Evolutionary conservation across 2,888 invertebrate genomes (phyloP), one percentile per base, ranked within the genome.

Genomic region (Atrina japonica): DNA sequence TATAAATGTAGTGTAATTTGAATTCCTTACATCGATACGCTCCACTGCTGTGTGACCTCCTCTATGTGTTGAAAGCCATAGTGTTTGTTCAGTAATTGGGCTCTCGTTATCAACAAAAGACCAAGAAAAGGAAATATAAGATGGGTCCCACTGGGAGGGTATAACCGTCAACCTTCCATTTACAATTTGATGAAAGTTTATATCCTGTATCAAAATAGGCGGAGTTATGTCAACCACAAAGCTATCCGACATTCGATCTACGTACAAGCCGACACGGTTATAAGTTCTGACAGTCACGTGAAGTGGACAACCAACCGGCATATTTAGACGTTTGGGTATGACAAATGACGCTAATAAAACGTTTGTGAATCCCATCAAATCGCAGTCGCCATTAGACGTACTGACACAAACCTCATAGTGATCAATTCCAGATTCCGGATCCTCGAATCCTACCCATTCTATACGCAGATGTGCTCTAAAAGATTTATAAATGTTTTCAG

Each of bases 141-240:
- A 75, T n/a, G 58, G 58, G 41, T 78, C 78, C 41, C 59, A 61
- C 25, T 74, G 74, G 6, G 45, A 52, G 14, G 47, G n/a, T 30
- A 30, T 35, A 11, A 18, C 16, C 14, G 3, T 18, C 1, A 43
- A 65, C 9, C 16, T 23, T 11, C 59, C 30, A 18, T 50, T 35
- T 14, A 35, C 7, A 11, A 29, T 14, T 18, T 41, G 53, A 21
- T 45, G 23, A 40, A 78, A 68, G 27, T 49, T 16, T 2, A 76
- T 76, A 16, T 29, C 45, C 7, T n/a, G 18, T 6, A 65, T 9
- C 3, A 71, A 2, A 23, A 72, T 52, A 16, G 83, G 83, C 11
- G 73, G 66, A n/a, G 67, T 70, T 35, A 70, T 66, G 64, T 83
- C 83, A 29, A 82, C 55, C 0, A 76, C 27, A 43, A 79, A 76